These are phyloP conservation scores for Harpalus rubripes DNA, from an alignment of 2,888 invertebrate genomes.

Conservation along the genomic window DNA sequence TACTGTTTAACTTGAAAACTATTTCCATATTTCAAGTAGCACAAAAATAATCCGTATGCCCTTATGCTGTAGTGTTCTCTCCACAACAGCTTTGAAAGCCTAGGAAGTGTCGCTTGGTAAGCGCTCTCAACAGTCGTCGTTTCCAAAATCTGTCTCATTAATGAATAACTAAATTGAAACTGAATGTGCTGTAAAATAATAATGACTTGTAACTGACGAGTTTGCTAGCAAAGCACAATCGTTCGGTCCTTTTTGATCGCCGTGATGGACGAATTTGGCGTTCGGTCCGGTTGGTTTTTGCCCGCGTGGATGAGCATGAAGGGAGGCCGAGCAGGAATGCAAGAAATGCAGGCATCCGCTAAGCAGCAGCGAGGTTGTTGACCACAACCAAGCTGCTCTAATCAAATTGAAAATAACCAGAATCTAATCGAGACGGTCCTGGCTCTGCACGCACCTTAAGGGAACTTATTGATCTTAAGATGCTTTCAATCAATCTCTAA, in stretches of 20 bases:
- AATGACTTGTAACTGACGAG: too few relatives aligned
- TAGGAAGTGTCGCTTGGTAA: too few relatives aligned
- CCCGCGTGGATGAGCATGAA: conserved; percentile 25
- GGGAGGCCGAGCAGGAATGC: conserved; percentile 29
- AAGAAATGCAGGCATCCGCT: conserved; percentile 45
- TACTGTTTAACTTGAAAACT: too few relatives aligned
- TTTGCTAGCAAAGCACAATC: neutral
- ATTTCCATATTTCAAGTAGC: too few relatives aligned
- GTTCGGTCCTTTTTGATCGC: neutral
- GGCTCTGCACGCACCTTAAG: neutral
- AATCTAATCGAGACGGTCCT: conserved; percentile 10
- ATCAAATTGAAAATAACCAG: conserved; percentile 2
- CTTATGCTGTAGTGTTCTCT: too few relatives aligned
- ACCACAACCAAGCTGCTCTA: conserved; percentile 1
- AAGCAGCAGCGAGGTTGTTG: conserved; percentile 32
- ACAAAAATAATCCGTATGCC: too few relatives aligned
- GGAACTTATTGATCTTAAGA: conserved; percentile 40
- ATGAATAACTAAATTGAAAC: too few relatives aligned
- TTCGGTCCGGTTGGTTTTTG: conserved; percentile 27
- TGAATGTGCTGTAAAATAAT: too few relatives aligned
- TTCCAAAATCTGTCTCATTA: too few relatives aligned
- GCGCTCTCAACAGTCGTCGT: too few relatives aligned
- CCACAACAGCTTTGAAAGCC: too few relatives aligned
- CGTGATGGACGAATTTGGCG: neutral
- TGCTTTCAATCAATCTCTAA: neutral